Conservation (phyloP, 2,888 invertebrate genomes). For the Antheraea yamamai region DNA sequence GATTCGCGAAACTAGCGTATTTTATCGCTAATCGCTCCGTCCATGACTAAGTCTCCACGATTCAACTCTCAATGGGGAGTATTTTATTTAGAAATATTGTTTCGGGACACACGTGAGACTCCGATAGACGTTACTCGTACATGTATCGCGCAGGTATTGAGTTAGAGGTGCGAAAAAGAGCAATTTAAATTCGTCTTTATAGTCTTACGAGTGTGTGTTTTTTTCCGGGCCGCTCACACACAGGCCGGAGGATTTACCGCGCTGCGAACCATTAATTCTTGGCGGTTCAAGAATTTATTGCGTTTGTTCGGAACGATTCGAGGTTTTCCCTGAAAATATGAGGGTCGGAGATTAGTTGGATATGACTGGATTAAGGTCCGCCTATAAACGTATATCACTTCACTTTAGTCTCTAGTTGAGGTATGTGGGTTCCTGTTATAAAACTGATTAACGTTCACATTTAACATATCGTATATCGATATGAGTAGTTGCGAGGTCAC, state of each 20-base stretch:
- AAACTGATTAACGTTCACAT: not conserved
- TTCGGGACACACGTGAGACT: slow-evolving; percentile 59
- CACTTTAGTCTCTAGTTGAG: not conserved
- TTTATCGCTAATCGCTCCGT: slow-evolving; percentile 20
- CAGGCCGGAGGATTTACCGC: slow-evolving; percentile 17
- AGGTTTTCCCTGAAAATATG: slow-evolving; percentile 15
- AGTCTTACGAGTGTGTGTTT: slow-evolving; percentile 16
- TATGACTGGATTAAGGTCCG: slow-evolving; percentile 12
- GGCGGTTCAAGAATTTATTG: slow-evolving; percentile 21
- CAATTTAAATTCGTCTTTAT: slow-evolving; percentile 54
- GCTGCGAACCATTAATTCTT: slow-evolving; percentile 20
- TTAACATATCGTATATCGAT: not conserved
- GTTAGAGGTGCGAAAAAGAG: slow-evolving; percentile 46
- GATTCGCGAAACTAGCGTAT: too few species aligned
- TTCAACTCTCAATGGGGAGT: slow-evolving; percentile 53
- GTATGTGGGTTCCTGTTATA: not conserved
- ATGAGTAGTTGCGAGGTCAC: not conserved
- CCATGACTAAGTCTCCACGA: slow-evolving; percentile 31
- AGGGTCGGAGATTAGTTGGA: slow-evolving; percentile 16
- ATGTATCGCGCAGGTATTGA: slow-evolving; percentile 57
- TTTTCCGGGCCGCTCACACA: slow-evolving; percentile 13
- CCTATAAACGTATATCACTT: slow-evolving; percentile 3
- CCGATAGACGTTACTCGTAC: slow-evolving; percentile 51
- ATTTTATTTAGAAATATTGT: slow-evolving; percentile 78
- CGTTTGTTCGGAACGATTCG: slow-evolving; percentile 17